A percentile compares a stretch with the other conserved stretches of the same genome.
Evolutionary conservation across 2,888 invertebrate species (phyloP).

Genomic region (Rhogogaster chlorosoma): DNA sequence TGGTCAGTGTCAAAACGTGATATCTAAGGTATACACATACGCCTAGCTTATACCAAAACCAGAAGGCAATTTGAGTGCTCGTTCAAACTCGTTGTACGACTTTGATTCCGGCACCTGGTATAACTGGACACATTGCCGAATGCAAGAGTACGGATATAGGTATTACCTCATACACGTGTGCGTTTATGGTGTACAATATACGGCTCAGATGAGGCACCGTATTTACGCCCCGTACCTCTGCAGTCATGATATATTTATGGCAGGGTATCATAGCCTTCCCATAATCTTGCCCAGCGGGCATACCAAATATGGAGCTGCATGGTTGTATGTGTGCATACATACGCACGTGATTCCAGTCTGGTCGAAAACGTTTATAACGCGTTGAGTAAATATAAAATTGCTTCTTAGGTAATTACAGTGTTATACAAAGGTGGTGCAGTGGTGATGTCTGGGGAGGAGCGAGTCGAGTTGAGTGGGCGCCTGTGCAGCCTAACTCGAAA

Average conservation of each 20-base stretch:
- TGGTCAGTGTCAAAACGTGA: background rate
- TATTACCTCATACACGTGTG: background rate
- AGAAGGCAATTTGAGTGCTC: background rate
- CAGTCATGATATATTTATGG: conserved; percentile 30
- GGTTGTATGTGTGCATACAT: background rate
- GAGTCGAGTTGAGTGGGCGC: conserved; percentile 19
- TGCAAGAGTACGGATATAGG: background rate
- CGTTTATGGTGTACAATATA: conserved; percentile 8
- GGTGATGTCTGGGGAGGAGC: conserved; percentile 9
- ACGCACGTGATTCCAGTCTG: conserved; percentile 12
- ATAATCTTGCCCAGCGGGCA: conserved; percentile 44
- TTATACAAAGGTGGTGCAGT: conserved; percentile 3
- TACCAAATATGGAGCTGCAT: conserved; percentile 31
- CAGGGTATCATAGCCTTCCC: conserved; percentile 28
- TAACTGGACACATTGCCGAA: conserved; percentile 8
- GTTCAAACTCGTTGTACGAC: background rate
- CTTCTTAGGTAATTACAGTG: conserved; percentile 40
- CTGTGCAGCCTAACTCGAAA: background rate
- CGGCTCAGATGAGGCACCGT: background rate
- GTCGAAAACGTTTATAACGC: conserved; percentile 27
- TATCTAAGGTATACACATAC: background rate
- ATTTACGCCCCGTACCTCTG: conserved; percentile 25
- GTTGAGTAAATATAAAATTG: conserved; percentile 47
- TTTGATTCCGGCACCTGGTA: conserved; percentile 9
- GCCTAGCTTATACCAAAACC: background rate